Evolutionary conservation across 2,113 vertebrate species (phyloP).

Genomic region (Planiliza haematocheilus): DNA sequence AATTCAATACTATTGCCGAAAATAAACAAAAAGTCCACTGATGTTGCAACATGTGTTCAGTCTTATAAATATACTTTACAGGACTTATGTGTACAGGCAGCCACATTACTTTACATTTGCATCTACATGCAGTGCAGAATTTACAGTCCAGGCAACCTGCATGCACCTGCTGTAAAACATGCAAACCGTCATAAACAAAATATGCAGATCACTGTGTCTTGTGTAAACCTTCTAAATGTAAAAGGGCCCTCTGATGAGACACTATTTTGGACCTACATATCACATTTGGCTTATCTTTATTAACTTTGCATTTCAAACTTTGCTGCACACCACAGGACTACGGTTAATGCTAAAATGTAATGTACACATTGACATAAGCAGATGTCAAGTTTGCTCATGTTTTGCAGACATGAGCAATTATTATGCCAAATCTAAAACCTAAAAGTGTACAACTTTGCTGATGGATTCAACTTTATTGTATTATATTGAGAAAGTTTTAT

Average conservation of each 20-base stretch:
- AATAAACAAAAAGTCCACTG: not conserved
- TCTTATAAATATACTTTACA: not conserved
- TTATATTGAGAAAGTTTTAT: too few species aligned
- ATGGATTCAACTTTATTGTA: too few species aligned
- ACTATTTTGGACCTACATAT: not conserved
- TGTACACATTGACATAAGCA: too few species aligned
- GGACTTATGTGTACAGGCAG: not conserved
- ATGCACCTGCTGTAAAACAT: constrained; percentile 4
- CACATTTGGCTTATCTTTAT: too few species aligned
- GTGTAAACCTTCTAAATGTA: not conserved
- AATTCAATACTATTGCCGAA: not conserved
- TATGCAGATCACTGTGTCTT: not conserved
- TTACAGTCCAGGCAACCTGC: constrained; percentile 2
- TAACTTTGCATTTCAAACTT: too few species aligned
- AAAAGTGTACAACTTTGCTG: too few species aligned
- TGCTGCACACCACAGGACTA: too few species aligned
- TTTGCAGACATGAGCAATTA: too few species aligned
- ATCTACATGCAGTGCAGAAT: not conserved
- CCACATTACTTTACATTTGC: not conserved
- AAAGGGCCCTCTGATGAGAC: not conserved
- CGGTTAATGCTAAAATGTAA: too few species aligned
- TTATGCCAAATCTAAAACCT: too few species aligned
- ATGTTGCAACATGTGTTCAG: not conserved
- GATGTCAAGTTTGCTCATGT: too few species aligned
- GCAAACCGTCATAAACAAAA: not conserved